Base-by-base conservation (phyloP, 2,797 vertebrate species). In the Anguilla obscura region DNA sequence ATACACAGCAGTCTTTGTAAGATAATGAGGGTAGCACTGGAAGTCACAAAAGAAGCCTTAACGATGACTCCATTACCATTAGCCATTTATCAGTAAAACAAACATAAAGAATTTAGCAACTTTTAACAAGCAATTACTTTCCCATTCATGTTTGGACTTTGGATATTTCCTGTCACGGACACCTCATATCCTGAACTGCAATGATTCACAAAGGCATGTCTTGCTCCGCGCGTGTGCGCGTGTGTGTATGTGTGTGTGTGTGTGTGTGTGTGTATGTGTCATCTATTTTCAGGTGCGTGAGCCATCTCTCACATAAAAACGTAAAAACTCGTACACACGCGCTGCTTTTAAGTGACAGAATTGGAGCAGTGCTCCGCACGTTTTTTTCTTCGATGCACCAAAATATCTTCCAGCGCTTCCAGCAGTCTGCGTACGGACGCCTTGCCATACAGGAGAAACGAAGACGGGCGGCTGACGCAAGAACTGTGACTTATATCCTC, bases 261-360 rank as follows among this genome's bases (percentile, higher is more conserved):
- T 52, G 21, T 30, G 36, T 48, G 40, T 86, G 40, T 45, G 33
- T 8, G 45, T 27, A 6, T 50, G 63, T 48, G 33, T 45, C 30
- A 63, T 58, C 30, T 2, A 9, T n/a, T 52, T 76, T 54, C 27
- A 63, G 45, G 18, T 0, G 58, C 21, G 24, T 84, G 16, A 30
- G 24, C n/a, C 60, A 30, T 27, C n/a, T 86, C 86, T 79, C 45
- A 76, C 71, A 80, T 40, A 33, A 56, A 40, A 50, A 82, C 63
- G 76, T 40, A 3, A n/a, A 52, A n/a, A 52, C 69, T 63, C 36
- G 8, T 45, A n/a, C 2, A 82, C 60, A 40, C 5, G 0, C 45
- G 27, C 63, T 50, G 40, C 74, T 83, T 88, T 80, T 48, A 88
- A 85, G 84, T 90, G 87, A 92, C 90, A 92, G 90, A 91, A 91